phyloP scores from a whole-genome alignment of 2,797 vertebrate species.

The Alosa sapidissima region DNA sequence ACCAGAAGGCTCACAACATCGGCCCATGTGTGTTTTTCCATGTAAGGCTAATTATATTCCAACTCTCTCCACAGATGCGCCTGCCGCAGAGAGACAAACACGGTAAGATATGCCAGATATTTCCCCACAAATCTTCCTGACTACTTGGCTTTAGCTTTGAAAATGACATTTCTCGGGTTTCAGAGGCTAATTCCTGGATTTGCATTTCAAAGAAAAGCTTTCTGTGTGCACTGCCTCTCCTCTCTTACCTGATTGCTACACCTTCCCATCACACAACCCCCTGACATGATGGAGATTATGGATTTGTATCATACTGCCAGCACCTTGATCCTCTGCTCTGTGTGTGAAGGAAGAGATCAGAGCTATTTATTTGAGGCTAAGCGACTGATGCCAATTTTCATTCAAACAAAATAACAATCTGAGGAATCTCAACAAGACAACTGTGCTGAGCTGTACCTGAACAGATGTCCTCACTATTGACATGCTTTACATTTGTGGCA shows the following conservation, averaged over 20 bases:
- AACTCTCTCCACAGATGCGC: slow-evolving; percentile 1
- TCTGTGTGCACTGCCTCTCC: neutral
- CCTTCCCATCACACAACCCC: neutral
- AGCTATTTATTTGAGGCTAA: slow-evolving; percentile 1
- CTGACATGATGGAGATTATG: neutral
- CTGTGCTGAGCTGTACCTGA: neutral
- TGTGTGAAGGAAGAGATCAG: neutral
- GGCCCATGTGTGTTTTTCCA: neutral
- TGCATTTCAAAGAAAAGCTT: slow-evolving; percentile 14
- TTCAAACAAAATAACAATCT: neutral
- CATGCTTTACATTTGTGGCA: neutral
- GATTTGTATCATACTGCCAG: neutral
- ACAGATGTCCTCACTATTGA: neutral
- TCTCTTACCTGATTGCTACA: neutral
- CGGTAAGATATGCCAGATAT: neutral
- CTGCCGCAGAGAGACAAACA: slow-evolving; percentile 10
- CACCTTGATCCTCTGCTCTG: slow-evolving; percentile 1
- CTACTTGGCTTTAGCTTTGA: slow-evolving; percentile 1
- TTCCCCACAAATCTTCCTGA: neutral
- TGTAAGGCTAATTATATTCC: slow-evolving; percentile 7
- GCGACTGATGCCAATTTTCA: neutral
- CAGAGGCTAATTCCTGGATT: neutral
- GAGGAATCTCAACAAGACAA: neutral
- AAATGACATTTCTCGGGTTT: neutral
- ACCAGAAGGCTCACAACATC: too few species aligned